These are phyloP conservation scores for Gallinago paraguaiae DNA, from an alignment of 2,113 vertebrate genomes.

Conservation along the genomic window DNA sequence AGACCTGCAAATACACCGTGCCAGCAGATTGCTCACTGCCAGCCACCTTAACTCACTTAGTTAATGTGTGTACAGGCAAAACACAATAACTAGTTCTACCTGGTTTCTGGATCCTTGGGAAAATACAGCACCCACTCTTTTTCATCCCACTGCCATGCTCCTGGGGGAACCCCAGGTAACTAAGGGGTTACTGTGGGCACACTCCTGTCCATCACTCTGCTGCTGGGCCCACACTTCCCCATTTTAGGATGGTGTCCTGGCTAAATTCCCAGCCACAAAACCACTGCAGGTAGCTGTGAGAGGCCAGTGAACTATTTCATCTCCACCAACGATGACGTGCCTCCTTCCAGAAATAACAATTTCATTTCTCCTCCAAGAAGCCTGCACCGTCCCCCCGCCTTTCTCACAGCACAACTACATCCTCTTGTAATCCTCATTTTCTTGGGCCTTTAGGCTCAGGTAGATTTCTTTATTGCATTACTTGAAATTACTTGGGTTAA, in stretches of 20 bases:
- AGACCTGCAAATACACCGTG: neutral
- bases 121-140: neutral
- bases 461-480: neutral
- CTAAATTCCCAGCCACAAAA: neutral
- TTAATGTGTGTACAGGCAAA: neutral
- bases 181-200: accelerated
- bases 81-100: neutral
- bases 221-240: neutral
- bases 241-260: neutral
- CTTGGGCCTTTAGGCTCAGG: accelerated
- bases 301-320: neutral
- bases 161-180: neutral
- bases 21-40: neutral
- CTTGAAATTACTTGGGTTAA: neutral
- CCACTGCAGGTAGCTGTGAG: neutral
- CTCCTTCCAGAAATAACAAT: neutral
- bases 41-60: neutral
- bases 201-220: neutral
- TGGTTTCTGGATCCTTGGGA: neutral
- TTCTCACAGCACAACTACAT: neutral
- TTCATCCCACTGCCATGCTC: no score
- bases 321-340: neutral
- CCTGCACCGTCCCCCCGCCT: neutral
- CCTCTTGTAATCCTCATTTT: neutral
- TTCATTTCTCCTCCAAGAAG: neutral